Evolutionary conservation across 2,888 invertebrate genomes (phyloP), one percentile per base, ranked within the genome.

Genomic region (Drosophila greeni): DNA sequence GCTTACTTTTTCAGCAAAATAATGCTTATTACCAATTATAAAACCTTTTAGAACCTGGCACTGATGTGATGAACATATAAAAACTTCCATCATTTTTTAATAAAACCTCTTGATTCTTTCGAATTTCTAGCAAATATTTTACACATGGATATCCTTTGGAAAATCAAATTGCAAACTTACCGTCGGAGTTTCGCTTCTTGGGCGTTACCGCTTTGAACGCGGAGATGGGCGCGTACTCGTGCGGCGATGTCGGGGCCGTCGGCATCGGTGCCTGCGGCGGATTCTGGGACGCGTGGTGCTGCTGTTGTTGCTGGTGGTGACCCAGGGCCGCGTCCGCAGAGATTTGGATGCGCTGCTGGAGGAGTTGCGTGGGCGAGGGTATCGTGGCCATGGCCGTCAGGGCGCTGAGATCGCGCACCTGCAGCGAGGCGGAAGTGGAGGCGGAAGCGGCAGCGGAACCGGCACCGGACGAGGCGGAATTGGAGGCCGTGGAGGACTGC

Each of bases 151-250:
- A 18, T 42, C 24, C 14, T 8, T 29, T 29, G 2, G 5, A 29
- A 18, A 18, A 18, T 8, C 5, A 31, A 18, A 8, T 3, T 23
- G 12, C 2, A 16, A 16, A 12, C 88, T 88, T 86, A 87, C 88
- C 89, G 88, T 89, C 88, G 88, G 87, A 66, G 77, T 77, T 83
- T 72, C 88, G 87, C 74, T 88, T 87, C 75, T 89, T 88, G 43
- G 88, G 88, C 61, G 87, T 74, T 53, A 88, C 88, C n/a, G 89
- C 89, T 68, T 88, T 89, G 66, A 88, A 88, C 52, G 88, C 88
- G 65, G 89, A 88, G 66, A 88, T 84, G 49, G 88, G 87, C 53
- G 86, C 87, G 48, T 82, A 76, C 12, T 86, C 85, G 33, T 84
- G 82, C 4, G 84, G 76, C 37, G 84, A 74, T 20, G 81, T 69